A percentile compares a stretch with the other conserved stretches of the same genome.
Conservation (phyloP, 2,113 vertebrate species). For the Nymphicus hollandicus region DNA sequence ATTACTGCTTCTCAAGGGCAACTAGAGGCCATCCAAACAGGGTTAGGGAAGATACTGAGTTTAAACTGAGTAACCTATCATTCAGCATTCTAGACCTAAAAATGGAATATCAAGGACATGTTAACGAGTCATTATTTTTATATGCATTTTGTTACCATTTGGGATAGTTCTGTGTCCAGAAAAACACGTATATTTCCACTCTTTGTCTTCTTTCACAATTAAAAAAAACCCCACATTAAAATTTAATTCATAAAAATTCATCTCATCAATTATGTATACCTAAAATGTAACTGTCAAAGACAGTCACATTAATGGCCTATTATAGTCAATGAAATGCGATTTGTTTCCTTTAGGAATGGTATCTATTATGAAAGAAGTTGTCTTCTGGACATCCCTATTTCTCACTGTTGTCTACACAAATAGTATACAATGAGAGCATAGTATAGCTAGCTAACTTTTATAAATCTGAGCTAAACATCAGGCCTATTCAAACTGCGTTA, state of each 20-base stretch:
- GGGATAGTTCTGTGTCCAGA: neutral
- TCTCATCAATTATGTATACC: neutral
- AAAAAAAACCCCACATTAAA: neutral
- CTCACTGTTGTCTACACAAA: neutral
- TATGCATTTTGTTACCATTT: neutral
- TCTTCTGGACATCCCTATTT: neutral
- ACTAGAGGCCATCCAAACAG: neutral
- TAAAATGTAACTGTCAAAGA: neutral
- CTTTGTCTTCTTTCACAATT: neutral
- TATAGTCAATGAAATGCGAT: neutral
- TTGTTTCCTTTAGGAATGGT: neutral
- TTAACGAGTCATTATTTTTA: neutral
- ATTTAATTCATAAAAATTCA: neutral
- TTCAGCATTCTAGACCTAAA: neutral
- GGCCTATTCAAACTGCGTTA: neutral
- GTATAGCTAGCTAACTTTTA: neutral
- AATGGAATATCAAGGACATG: neutral
- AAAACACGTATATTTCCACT: neutral
- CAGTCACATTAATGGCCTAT: neutral
- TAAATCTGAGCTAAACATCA: neutral
- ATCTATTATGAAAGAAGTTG: neutral
- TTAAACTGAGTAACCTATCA: neutral
- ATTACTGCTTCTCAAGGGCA: neutral
- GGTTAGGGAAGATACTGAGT: neutral
- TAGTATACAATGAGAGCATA: neutral